phyloP scores from a whole-genome alignment of 2,113 vertebrate species.

The Amphiprion ocellaris region DNA sequence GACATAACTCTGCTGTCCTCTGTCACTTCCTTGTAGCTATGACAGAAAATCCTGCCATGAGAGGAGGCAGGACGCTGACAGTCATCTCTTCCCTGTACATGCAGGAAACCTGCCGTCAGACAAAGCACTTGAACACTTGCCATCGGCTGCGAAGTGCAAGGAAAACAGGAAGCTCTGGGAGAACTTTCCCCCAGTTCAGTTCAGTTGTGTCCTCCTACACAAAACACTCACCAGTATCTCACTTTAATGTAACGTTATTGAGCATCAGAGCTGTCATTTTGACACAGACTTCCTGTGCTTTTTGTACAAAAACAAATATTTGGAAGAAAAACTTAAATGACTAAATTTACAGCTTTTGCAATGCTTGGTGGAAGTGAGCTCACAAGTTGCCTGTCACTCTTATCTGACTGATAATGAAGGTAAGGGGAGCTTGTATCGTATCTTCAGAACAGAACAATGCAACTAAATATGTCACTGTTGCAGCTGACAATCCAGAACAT shows the following conservation, averaged over 20 bases:
- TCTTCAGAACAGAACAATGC: not conserved
- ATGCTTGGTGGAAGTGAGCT: not conserved
- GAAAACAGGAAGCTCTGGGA: slow-evolving; percentile 79
- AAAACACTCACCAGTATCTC: slow-evolving; percentile 21
- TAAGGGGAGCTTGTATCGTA: not conserved
- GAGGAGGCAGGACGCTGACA: not conserved
- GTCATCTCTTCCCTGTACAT: slow-evolving; percentile 54
- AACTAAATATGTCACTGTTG: not conserved
- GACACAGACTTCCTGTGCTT: not conserved
- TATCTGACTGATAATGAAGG: not conserved
- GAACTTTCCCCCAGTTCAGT: slow-evolving; percentile 67
- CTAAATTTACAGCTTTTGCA: not conserved
- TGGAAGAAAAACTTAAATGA: not conserved
- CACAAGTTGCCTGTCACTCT: not conserved
- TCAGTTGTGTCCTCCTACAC: slow-evolving; percentile 29
- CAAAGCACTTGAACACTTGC: slow-evolving; percentile 49
- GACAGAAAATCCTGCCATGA: slow-evolving; percentile 3
- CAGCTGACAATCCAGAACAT: no score
- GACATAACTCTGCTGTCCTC: not conserved
- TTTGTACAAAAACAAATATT: not conserved
- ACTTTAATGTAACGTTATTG: not conserved
- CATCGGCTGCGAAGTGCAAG: slow-evolving; percentile 43
- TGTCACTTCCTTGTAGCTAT: slow-evolving; percentile 8
- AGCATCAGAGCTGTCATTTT: slow-evolving; percentile 1
- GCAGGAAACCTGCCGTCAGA: slow-evolving; percentile 64